phyloP scores from a whole-genome alignment of 2,888 invertebrate species.

The Hetaerina titia region DNA sequence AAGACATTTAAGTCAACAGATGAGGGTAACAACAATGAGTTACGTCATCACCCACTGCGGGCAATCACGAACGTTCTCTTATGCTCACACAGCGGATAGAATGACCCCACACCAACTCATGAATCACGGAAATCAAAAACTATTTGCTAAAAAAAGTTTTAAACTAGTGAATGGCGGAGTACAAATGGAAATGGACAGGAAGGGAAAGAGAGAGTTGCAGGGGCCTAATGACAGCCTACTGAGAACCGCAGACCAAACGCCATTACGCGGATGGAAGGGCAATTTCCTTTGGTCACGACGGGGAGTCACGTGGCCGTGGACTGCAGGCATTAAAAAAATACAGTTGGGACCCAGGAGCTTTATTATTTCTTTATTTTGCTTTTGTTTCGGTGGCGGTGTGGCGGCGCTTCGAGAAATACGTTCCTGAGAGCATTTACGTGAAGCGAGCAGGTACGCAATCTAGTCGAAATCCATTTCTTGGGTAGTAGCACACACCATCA shows the following conservation, averaged over 20 bases:
- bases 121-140: neutral
- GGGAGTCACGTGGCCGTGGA: neutral
- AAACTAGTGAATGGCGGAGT: neutral
- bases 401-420: neutral
- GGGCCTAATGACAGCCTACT: neutral
- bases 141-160: neutral
- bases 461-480: neutral
- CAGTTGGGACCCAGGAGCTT: neutral
- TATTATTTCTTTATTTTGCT: neutral
- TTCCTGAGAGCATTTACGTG: neutral
- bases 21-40: no score
- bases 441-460: neutral
- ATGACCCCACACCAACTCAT: neutral
- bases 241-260: slow-evolving; percentile 15
- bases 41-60: no score
- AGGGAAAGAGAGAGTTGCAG: neutral
- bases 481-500: neutral
- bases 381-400: neutral
- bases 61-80: no score
- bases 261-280: neutral
- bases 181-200: neutral
- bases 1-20: no score
- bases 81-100: no score
- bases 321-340: neutral
- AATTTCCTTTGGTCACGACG: slow-evolving; percentile 5